These are phyloP conservation scores for Cranoglanis bouderius DNA, from an alignment of 2,113 vertebrate genomes.

Conservation along the genomic window DNA sequence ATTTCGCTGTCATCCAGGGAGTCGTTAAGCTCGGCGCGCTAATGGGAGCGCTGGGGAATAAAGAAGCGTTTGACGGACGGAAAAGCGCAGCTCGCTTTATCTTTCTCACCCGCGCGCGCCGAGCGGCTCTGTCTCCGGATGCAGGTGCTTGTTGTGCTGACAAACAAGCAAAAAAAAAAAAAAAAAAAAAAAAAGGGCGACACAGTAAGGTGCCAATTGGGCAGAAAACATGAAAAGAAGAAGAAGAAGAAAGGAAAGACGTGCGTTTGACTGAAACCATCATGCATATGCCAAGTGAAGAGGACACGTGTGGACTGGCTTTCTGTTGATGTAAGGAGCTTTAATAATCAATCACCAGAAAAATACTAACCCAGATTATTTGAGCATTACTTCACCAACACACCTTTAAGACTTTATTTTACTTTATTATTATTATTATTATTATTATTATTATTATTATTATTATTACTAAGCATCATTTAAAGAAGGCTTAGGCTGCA, in stretches of 20 bases:
- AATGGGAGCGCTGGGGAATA: slow-evolving; percentile 81
- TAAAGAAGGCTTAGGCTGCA: background rate
- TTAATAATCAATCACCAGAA: background rate
- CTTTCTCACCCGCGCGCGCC: slow-evolving; percentile 75
- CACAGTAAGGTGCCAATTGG: slow-evolving; percentile 86
- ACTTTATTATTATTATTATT: no score
- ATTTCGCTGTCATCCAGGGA: slow-evolving; percentile 91
- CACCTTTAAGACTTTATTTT: background rate
- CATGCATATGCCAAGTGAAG: slow-evolving; percentile 73
- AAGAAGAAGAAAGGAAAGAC: slow-evolving; percentile 80
- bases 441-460: no score
- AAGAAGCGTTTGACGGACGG: slow-evolving; percentile 82
- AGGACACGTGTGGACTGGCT: background rate
- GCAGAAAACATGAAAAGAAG: slow-evolving; percentile 85
- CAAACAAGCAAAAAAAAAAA: slow-evolving; percentile 79
- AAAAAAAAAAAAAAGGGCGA: slow-evolving; percentile 53
- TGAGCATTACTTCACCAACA: background rate
- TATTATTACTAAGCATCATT: background rate
- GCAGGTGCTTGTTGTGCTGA: slow-evolving; percentile 85
- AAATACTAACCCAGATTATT: background rate
- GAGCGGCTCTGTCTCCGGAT: slow-evolving; percentile 81
- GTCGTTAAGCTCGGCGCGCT: slow-evolving; percentile 66
- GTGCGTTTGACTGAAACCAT: slow-evolving; percentile 84
- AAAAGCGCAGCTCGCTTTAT: slow-evolving; percentile 73
- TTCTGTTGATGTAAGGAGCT: background rate